Base-by-base conservation (phyloP, 1,140 invertebrate genomes). In the Zaprionus taronus region DNA sequence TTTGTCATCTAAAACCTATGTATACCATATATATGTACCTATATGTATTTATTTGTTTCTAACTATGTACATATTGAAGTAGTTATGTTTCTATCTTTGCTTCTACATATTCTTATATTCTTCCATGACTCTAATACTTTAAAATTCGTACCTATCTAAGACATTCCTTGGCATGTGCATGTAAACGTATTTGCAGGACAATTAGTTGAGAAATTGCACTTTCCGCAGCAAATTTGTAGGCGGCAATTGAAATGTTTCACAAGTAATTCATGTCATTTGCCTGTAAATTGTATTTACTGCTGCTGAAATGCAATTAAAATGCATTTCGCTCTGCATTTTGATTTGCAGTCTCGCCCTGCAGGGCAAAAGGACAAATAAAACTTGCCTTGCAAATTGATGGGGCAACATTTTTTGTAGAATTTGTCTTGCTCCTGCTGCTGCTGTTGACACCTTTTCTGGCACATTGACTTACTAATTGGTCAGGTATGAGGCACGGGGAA, bases 391-490 rank as follows among this genome's bases (percentile, higher is more conserved):
- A 55, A 61, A 38, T 57, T 38, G 26, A 17, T 22, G 61, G 17
- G 9, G 20, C 12, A 14, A 57, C 36, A 62, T 15, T 55, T 63
- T 49, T 41, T 63, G n/a, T 58, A 34, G 28, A 15, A 74, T 49
- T 60, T 61, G 44, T 31, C 51, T 31, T 53, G 61, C n/a, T 56
- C 31, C 49, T 24, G 20, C 22, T n/a, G 57, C 12, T 22, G 72
- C 36, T 49, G 68, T 65, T 72, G 56, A 65, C 73, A 71, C 68
- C 73, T 72, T 65, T 65, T 34, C 67, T 38, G 53, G 51, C 67
- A 51, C 67, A 70, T 70, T 71, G 72, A 75, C 58, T 75, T 75
- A 51, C 72, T 63, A 75, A 75, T 58, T 70, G 66, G 41, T n/a
- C 24, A 47, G 6, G 20, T 41, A 44, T 31, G 11, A 11, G 17